Base-by-base conservation (phyloP, 2,797 vertebrate species). In the Cynopterus sphinx region DNA sequence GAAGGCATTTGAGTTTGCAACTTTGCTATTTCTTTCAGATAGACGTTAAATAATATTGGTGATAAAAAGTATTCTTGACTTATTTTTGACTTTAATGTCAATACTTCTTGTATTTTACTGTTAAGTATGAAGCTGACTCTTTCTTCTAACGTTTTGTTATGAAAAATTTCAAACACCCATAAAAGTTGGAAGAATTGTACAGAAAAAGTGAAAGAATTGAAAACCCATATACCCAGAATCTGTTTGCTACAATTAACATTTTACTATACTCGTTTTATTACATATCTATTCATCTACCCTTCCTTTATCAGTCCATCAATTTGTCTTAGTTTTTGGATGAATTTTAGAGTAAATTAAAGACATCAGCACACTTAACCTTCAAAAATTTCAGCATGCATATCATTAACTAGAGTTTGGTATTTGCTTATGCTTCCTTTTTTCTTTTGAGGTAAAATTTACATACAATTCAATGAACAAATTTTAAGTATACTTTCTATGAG, bases 1-100 rank as follows among this genome's bases (percentile, higher is more conserved):
- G 73, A 92, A 96, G 87, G 74, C 61, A 84, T 81, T 59, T 87
- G 33, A 92, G 63, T 94, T 77, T 90, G 59, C 74, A 81, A 93
- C 79, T n/a, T 91, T 77, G 73, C 78, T n/a, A 24, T 61, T 68
- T 78, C 43, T 93, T 95, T 93, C 49, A 46, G 75, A 88, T 83
- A 63, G 67, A 94, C 57, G 77, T 92, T 61, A 77, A 71, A 31
- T 78, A 68, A 68, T 63, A 74, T 78, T 73, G 24, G 61, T 63
- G 55, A 81, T 36, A 43, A 87, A 81, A 71, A 59, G 16, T 84
- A 92, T 74, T 67, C 77, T 87, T 39, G 88, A 87, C 33, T 92
- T 87, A 43, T 53, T 90, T 90, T 21, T 73, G 77, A 94, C 36
- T 75, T 91, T 91, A 91, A 73, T 84, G 51, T 15, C 67, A 78